phyloP scores from a whole-genome alignment of 1,140 invertebrate species.

The Bombus haemorrhoidalis region DNA sequence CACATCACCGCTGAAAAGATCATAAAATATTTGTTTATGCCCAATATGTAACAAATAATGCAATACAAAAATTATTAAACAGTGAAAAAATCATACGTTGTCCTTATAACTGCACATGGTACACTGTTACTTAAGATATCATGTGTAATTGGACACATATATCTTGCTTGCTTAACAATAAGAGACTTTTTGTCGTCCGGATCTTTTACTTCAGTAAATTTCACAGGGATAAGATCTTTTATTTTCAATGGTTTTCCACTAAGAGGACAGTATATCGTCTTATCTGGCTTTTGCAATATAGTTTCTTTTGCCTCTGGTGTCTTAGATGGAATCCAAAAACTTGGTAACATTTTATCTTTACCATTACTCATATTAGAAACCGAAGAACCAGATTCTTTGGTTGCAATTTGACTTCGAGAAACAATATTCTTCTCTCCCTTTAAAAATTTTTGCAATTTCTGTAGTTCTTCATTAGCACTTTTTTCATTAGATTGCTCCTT shows the following conservation, averaged over 20 bases:
- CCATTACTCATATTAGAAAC: conserved; percentile 90
- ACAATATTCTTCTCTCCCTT: conserved; percentile 90
- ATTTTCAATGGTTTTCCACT: conserved; percentile 94
- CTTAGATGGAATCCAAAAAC: conserved; percentile 98
- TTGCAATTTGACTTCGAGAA: conserved; percentile 51
- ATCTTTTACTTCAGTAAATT: conserved; percentile 95
- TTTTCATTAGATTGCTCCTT: conserved; percentile 85
- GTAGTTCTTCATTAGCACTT: conserved; percentile 87
- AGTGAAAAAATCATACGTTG: conserved; percentile 88
- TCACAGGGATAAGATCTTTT: conserved; percentile 97
- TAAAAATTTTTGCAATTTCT: conserved; percentile 89
- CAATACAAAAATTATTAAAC: not conserved
- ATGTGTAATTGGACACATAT: conserved; percentile 98
- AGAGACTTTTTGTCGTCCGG: conserved; percentile 91
- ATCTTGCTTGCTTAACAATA: conserved; percentile 93
- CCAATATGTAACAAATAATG: not conserved
- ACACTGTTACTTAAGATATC: conserved; percentile 97
- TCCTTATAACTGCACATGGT: conserved; percentile 94
- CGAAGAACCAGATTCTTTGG: conserved; percentile 77
- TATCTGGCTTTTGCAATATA: conserved; percentile 93
- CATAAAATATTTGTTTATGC: not conserved
- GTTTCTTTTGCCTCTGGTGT: conserved; percentile 92
- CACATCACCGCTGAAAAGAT: conserved; percentile 91
- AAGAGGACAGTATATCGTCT: conserved; percentile 96
- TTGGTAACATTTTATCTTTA: conserved; percentile 91